phyloP scores from a whole-genome alignment of 2,888 invertebrate genomes.

The Xanthia icteritia region DNA sequence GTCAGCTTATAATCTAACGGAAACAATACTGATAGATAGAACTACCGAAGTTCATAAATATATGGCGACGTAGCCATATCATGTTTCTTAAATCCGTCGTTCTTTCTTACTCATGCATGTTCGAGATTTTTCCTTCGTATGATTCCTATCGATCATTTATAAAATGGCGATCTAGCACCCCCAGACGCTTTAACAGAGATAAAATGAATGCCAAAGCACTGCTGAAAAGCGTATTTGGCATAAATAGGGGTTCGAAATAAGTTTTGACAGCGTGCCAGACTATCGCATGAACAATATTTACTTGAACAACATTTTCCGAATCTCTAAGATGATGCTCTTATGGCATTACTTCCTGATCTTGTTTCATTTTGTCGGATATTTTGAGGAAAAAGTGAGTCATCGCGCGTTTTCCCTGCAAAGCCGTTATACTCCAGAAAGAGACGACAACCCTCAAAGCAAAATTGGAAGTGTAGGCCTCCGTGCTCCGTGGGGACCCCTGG shows the following conservation, averaged over 20 bases:
- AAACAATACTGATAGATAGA: no score
- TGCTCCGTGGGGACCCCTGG: no score
- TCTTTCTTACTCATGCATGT: not conserved
- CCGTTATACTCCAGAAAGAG: no score
- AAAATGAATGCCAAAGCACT: slow-evolving; percentile 26
- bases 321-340: not conserved
- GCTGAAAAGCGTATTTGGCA: slow-evolving; percentile 33
- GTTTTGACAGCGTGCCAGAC: slow-evolving; percentile 39
- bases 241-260: slow-evolving; percentile 14
- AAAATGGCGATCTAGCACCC: not conserved
- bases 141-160: not conserved
- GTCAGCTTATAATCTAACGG: no score
- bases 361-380: not conserved
- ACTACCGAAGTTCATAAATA: no score
- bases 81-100: not conserved
- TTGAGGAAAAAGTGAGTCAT: not conserved
- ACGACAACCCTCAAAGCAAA: no score
- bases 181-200: slow-evolving; percentile 2
- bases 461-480: no score
- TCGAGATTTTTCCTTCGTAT: not conserved
- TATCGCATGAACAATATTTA: slow-evolving; percentile 16
- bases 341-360: not conserved
- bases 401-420: not conserved
- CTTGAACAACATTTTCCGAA: slow-evolving; percentile 15
- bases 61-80: not conserved